These are phyloP conservation scores for Murina feae DNA, from an alignment of 2,113 vertebrate genomes.

Conservation along the genomic window DNA sequence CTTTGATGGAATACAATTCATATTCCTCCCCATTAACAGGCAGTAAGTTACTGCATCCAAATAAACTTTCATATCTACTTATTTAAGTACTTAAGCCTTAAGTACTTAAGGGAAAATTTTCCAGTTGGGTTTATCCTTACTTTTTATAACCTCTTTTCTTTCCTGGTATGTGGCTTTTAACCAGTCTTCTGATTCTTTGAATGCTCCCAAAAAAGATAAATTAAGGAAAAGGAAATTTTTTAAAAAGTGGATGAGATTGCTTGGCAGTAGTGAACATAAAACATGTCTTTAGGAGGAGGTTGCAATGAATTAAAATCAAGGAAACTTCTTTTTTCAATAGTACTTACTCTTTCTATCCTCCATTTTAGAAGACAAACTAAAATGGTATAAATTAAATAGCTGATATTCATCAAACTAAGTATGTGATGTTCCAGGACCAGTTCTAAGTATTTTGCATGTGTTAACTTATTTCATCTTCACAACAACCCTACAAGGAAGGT, in stretches of 20 bases:
- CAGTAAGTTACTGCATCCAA: constrained; percentile 37
- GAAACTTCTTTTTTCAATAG: constrained; percentile 41
- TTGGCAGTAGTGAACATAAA: constrained; percentile 27
- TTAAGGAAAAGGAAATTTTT: constrained; percentile 45
- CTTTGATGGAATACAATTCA: constrained; percentile 32
- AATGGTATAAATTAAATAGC: constrained; percentile 1
- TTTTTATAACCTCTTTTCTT: constrained; percentile 53
- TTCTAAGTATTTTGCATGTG: neutral
- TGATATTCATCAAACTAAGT: constrained; percentile 24
- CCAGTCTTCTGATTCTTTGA: constrained; percentile 57
- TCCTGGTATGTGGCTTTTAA: constrained; percentile 41
- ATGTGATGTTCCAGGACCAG: neutral
- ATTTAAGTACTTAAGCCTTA: constrained; percentile 43
- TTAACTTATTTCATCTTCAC: constrained; percentile 29
- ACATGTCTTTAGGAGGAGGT: constrained; percentile 23
- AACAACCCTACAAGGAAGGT: neutral
- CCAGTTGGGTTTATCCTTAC: constrained; percentile 57
- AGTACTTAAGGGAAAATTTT: constrained; percentile 45
- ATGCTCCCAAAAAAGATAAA: constrained; percentile 44
- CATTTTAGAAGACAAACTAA: constrained; percentile 11
- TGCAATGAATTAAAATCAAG: constrained; percentile 37
- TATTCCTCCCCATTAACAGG: neutral
- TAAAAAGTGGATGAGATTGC: constrained; percentile 22
- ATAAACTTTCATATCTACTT: constrained; percentile 37
- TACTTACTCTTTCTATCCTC: constrained; percentile 2